Evolutionary conservation across 2,113 vertebrate species (phyloP).

Genomic region (Narcine bancroftii): DNA sequence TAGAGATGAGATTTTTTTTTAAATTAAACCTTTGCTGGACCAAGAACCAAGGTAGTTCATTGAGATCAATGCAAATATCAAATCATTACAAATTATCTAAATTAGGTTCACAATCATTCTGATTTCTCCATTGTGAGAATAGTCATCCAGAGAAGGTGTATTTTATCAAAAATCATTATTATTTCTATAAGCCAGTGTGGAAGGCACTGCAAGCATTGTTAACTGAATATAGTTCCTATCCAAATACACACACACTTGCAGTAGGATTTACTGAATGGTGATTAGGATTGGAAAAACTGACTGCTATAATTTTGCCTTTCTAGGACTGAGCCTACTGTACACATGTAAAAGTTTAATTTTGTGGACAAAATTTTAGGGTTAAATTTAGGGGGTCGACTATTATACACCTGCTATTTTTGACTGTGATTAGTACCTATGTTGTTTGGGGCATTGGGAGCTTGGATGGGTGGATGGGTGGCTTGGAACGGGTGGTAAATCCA

Average conservation of each 20-base stretch:
- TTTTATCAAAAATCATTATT: neutral
- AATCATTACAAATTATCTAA: neutral
- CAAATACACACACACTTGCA: neutral
- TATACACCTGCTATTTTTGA: no score
- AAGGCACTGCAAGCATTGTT: neutral
- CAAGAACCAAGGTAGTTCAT: neutral
- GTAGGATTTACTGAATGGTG: neutral
- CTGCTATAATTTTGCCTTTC: neutral
- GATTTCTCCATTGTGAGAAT: neutral
- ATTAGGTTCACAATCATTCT: neutral
- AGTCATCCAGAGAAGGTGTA: neutral
- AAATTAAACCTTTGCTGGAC: neutral
- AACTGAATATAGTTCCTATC: neutral
- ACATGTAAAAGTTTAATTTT: no score
- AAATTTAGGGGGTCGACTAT: no score
- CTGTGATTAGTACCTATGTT: no score
- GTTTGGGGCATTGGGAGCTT: no score
- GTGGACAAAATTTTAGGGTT: no score
- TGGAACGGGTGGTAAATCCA: no score
- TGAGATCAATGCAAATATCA: neutral
- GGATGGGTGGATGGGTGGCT: no score
- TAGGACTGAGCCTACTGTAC: neutral
- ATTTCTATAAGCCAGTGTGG: neutral
- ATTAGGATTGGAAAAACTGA: neutral
- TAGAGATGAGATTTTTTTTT: neutral